Base-by-base conservation (phyloP, 2,888 invertebrate genomes). In the Oligia fasciuncula region DNA sequence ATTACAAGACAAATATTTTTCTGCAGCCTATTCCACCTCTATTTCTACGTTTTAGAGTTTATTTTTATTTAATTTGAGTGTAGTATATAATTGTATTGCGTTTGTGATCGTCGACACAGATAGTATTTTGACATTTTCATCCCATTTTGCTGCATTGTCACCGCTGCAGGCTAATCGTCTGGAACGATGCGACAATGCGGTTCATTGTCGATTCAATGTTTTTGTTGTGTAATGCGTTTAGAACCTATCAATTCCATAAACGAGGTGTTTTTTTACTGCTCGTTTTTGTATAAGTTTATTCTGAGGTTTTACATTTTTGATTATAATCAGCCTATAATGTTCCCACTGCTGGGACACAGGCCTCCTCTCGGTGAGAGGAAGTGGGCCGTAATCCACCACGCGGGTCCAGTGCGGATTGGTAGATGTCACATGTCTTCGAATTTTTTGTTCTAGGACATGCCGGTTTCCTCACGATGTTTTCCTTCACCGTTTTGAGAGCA, bases 91-190 rank as follows among this genome's bases (percentile, higher is more conserved):
- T 76, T 77, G 84, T 87, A 81, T 74, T 84, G 78, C 83, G 80
- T 88, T 91, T 91, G 90, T 94, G 96, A 96, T 96, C 90, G 94
- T 93, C 91, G 90, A 90, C 89, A 87, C 87, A 95, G 96, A 96
- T 96, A 94, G 95, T 95, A 95, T 96, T 96, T 96, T 96, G 96
- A 96, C 96, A 94, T 96, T 96, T 96, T 95, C 95, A 96, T 97
- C 96, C 96, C 90, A 95, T 97, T 96, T 94, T 92, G 92, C 86
- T 86, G 93, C 90, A 94, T 95, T 94, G 94, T 94, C 91, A 92
- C 90, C 92, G 94, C 93, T 90, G 79, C 89, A 84, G 95, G 95
- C 94, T 95, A 96, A 96, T 97, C 95, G 95, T 90, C 94, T 87
- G 95, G 92, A 95, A 95, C 88, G 92, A 91, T 91, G 87, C 90